A percentile compares a stretch with the other conserved stretches of the same genome.
Evolutionary conservation across 2,113 vertebrate genomes (phyloP).

Genomic region (Chaetodon auriga): DNA sequence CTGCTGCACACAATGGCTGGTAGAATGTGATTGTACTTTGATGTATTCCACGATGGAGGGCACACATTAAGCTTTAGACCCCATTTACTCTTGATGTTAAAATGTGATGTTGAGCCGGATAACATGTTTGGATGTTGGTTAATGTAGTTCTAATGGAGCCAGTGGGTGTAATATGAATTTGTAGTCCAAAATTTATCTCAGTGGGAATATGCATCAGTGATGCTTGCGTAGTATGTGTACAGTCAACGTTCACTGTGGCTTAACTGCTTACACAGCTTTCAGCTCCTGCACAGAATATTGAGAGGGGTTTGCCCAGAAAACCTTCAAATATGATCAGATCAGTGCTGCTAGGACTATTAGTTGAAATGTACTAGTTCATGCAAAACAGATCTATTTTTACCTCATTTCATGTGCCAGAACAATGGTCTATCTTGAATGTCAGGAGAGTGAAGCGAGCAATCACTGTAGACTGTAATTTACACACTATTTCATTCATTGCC

Average conservation of each 20-base stretch:
- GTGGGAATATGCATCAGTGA: background rate
- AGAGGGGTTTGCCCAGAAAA: background rate
- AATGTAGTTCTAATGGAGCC: background rate
- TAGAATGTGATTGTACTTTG: conserved; percentile 12
- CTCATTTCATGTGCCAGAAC: background rate
- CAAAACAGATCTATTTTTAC: background rate
- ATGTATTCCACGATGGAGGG: conserved; percentile 15
- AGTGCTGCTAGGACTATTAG: too few species aligned
- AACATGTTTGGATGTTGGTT: background rate
- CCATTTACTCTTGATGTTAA: background rate
- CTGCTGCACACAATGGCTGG: conserved; percentile 19
- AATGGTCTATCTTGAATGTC: background rate
- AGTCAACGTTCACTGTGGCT: background rate
- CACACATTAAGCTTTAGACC: background rate
- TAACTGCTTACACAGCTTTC: background rate
- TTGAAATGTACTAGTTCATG: too few species aligned
- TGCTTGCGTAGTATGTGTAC: background rate
- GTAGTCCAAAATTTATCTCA: background rate
- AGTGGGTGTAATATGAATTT: background rate
- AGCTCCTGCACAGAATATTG: background rate
- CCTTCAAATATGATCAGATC: background rate
- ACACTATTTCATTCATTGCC: background rate
- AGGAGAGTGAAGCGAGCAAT: background rate
- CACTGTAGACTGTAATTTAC: background rate
- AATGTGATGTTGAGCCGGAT: background rate